phyloP scores from a whole-genome alignment of 2,888 invertebrate genomes.

The Cecidostiba fungosa region DNA sequence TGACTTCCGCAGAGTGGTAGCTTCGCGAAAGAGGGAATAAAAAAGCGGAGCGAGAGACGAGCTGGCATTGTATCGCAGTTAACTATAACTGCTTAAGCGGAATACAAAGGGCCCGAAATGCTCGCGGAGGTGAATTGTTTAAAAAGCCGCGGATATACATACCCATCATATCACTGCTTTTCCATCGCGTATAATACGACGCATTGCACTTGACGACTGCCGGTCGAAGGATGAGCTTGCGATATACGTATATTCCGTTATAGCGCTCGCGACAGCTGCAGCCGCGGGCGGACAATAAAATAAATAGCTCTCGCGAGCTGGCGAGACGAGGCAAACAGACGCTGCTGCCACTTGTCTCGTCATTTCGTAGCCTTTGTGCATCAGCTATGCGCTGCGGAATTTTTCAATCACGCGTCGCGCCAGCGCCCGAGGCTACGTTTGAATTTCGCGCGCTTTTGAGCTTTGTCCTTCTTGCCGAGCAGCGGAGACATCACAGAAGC shows the following conservation, averaged over 20 bases:
- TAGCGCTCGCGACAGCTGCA: neutral
- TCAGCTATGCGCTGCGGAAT: constrained; percentile 21
- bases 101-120: constrained; percentile 27
- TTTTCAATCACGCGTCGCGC: constrained; percentile 45
- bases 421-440: neutral
- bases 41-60: neutral
- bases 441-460: constrained; percentile 33
- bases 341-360: constrained; percentile 30
- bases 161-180: neutral
- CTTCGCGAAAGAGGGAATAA: constrained; percentile 28
- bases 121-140: constrained; percentile 23
- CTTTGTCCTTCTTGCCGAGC: neutral
- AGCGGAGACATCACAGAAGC: neutral
- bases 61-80: constrained; percentile 61
- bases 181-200: neutral
- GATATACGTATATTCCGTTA: constrained; percentile 2
- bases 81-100: constrained; percentile 58
- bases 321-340: constrained; percentile 19
- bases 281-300: constrained; percentile 30
- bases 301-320: constrained; percentile 35
- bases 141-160: constrained; percentile 13
- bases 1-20: neutral
- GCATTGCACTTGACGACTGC: neutral
- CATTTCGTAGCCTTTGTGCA: constrained; percentile 15
- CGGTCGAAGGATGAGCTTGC: neutral